Conservation (phyloP, 2,113 vertebrate genomes). For the Dipodomys stephensi region DNA sequence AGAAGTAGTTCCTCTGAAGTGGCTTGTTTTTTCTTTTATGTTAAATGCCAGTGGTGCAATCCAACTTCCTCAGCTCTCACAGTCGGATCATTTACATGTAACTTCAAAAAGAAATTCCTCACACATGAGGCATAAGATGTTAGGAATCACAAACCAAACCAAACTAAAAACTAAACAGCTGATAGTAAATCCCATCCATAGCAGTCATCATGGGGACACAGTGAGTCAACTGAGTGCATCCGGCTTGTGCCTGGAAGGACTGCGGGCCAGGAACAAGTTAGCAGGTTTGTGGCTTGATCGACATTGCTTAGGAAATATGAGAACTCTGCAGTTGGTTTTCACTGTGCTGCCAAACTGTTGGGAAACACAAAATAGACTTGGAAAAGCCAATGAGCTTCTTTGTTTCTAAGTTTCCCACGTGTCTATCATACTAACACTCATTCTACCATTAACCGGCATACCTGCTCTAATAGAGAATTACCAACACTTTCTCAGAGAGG, state of each 20-base stretch:
- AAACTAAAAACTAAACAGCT: neutral
- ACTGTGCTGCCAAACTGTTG: neutral
- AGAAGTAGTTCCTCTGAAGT: neutral
- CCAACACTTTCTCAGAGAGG: neutral
- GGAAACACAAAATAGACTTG: neutral
- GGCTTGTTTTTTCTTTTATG: conserved; percentile 5
- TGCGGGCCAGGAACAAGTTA: neutral
- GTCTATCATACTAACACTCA: neutral
- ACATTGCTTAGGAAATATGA: neutral
- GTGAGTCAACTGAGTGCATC: neutral
- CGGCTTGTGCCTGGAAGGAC: neutral
- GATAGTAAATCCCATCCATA: neutral
- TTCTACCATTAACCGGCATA: neutral
- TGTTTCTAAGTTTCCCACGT: neutral
- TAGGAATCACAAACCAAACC: neutral
- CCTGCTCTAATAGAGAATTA: too few species aligned
- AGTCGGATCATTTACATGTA: conserved; percentile 16
- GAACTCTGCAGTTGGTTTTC: neutral
- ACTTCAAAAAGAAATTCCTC: conserved; percentile 58
- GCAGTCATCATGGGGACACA: neutral
- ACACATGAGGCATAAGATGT: neutral
- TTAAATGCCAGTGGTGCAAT: conserved; percentile 1
- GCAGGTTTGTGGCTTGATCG: neutral
- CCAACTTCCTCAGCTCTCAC: conserved; percentile 25
- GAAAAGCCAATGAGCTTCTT: neutral